These are phyloP conservation scores for Gobio occitaniae DNA, from an alignment of 2,797 vertebrate genomes.

Conservation along the genomic window DNA sequence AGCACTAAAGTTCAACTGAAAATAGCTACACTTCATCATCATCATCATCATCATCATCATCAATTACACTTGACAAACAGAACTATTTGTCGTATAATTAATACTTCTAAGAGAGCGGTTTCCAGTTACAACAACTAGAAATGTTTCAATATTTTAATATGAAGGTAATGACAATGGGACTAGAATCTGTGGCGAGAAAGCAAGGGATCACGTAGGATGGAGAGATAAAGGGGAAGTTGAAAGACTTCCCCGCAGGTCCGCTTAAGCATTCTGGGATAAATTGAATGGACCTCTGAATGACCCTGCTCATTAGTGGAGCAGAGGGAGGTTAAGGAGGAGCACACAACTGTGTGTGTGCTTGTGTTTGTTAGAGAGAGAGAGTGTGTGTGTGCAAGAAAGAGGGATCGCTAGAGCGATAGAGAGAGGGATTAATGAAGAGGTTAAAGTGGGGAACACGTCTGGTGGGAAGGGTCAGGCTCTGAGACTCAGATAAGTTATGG, in stretches of 20 bases:
- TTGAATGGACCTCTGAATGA: slow-evolving; percentile 64
- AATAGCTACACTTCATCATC: neutral
- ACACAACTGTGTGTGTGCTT: slow-evolving; percentile 27
- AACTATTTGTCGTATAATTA: neutral
- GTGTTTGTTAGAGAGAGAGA: slow-evolving; percentile 11
- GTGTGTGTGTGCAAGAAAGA: neutral
- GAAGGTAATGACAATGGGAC: slow-evolving; percentile 5
- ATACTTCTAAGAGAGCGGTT: neutral
- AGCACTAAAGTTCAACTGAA: neutral
- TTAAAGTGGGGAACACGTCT: slow-evolving; percentile 49
- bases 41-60: neutral
- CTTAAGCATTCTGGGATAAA: slow-evolving; percentile 62
- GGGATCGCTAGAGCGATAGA: slow-evolving; percentile 1
- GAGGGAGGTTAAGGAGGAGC: slow-evolving; percentile 45
- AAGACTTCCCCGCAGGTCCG: slow-evolving; percentile 52
- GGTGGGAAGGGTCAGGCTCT: slow-evolving; percentile 48
- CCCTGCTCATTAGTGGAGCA: slow-evolving; percentile 73
- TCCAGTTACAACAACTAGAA: neutral
- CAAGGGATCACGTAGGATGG: slow-evolving; percentile 34
- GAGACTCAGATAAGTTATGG: slow-evolving; percentile 45
- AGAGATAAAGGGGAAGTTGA: slow-evolving; percentile 40
- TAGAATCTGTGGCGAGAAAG: neutral
- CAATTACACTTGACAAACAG: neutral
- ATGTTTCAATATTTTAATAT: slow-evolving; percentile 12
- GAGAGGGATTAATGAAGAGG: slow-evolving; percentile 39